Conservation (phyloP, 2,113 vertebrate species). For the Nicator chloris region DNA sequence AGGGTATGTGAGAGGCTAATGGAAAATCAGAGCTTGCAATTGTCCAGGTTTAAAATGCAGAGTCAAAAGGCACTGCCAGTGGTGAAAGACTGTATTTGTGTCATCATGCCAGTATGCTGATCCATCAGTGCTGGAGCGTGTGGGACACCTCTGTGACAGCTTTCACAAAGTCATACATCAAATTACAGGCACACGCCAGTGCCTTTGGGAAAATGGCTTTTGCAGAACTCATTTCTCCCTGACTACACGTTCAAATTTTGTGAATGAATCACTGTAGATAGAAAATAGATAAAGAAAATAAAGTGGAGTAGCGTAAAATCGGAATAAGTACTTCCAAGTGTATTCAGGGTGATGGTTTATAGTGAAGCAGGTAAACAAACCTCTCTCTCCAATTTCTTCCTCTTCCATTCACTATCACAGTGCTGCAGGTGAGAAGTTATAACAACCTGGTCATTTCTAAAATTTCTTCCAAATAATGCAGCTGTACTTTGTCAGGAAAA, state of each 20-base stretch:
- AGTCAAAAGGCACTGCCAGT: constrained; percentile 29
- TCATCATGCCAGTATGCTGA: constrained; percentile 5
- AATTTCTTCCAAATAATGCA: neutral
- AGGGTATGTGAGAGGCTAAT: neutral
- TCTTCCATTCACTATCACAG: neutral
- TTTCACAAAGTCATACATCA: constrained; percentile 51
- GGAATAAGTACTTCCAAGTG: neutral
- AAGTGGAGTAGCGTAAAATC: neutral
- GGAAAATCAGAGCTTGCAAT: neutral
- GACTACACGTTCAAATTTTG: neutral
- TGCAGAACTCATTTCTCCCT: neutral
- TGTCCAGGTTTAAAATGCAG: neutral
- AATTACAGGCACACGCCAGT: neutral
- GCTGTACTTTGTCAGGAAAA: neutral
- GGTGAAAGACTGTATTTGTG: constrained; percentile 3
- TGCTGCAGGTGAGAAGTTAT: neutral
- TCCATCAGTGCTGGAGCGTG: constrained; percentile 11
- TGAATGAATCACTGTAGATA: neutral
- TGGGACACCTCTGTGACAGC: constrained; percentile 33
- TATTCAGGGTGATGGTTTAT: neutral
- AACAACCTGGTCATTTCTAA: neutral
- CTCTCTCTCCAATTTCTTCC: neutral
- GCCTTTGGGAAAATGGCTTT: neutral
- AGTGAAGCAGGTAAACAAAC: neutral
- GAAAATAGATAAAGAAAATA: neutral